Percentiles rank a stretch among this genome's conserved stretches.
Evolutionary conservation across 2,113 vertebrate genomes (phyloP).

Genomic region (Pygathrix nemaeus): DNA sequence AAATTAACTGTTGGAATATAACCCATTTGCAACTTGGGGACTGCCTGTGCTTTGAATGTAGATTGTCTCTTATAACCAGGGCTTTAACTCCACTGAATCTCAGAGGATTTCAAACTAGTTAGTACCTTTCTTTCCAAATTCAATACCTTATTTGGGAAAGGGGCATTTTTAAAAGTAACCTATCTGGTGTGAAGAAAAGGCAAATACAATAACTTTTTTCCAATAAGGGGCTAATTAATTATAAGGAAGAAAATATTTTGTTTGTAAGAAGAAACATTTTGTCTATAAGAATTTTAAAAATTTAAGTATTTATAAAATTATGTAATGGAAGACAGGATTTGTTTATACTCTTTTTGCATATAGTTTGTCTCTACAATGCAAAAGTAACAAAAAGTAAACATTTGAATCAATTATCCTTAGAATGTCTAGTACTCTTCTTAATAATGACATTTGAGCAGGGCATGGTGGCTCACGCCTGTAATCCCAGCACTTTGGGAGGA

Average conservation of each 20-base stretch:
- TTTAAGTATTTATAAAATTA: neutral
- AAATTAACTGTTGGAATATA: constrained; percentile 73
- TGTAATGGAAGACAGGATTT: neutral
- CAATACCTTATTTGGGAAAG: constrained; percentile 51
- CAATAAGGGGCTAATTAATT: constrained; percentile 15
- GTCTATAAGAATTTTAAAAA: constrained; percentile 33
- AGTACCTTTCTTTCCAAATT: constrained; percentile 59
- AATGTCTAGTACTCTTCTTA: constrained; percentile 33
- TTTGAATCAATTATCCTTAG: constrained; percentile 1
- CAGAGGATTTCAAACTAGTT: constrained; percentile 61
- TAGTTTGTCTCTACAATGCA: neutral
- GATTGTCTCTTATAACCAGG: constrained; percentile 54
- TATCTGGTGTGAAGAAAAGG: constrained; percentile 25
- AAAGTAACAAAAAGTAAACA: constrained; percentile 36
- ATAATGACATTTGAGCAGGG: constrained; percentile 10
- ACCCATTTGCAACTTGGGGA: constrained; percentile 51
- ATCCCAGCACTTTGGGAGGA: neutral
- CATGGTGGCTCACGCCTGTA: neutral
- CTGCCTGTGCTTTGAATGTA: constrained; percentile 63
- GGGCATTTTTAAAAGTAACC: constrained; percentile 28
- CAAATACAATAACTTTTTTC: constrained; percentile 32
- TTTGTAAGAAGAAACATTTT: constrained; percentile 34
- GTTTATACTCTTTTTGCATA: neutral
- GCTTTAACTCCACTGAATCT: constrained; percentile 43
- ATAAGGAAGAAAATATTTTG: constrained; percentile 47